phyloP scores from a whole-genome alignment of 2,888 invertebrate species.

The Stenchaetothrips biformis region DNA sequence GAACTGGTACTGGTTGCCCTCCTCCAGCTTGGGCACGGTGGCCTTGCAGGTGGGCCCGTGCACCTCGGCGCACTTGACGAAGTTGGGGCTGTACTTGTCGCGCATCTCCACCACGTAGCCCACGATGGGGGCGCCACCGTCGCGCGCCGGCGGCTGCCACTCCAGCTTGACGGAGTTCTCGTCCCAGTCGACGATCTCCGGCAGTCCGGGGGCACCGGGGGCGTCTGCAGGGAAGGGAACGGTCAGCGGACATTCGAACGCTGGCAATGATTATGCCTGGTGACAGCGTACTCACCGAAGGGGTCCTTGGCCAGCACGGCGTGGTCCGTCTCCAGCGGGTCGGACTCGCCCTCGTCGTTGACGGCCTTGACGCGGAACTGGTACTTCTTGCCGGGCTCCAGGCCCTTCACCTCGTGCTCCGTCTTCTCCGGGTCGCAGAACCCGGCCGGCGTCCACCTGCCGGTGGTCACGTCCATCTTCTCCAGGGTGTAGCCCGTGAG shows the following conservation, averaged over 20 bases:
- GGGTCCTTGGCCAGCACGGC: slow-evolving; percentile 95
- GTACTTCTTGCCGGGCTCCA: slow-evolving; percentile 93
- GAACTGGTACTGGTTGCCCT: slow-evolving; percentile 95
- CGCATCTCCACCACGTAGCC: slow-evolving; percentile 87
- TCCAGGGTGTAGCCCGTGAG: slow-evolving; percentile 88
- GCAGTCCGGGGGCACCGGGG: slow-evolving; percentile 82
- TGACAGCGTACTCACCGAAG: slow-evolving; percentile 55
- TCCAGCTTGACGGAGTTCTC: slow-evolving; percentile 85
- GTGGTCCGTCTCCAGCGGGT: slow-evolving; percentile 84
- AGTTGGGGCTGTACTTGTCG: slow-evolving; percentile 79
- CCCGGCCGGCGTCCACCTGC: slow-evolving; percentile 83
- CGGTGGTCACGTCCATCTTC: slow-evolving; percentile 85
- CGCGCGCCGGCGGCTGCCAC: slow-evolving; percentile 85
- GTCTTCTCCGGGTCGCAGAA: slow-evolving; percentile 75
- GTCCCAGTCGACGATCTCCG: slow-evolving; percentile 85
- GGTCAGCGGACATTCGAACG: neutral
- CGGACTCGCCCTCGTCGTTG: slow-evolving; percentile 95
- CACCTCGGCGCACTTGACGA: slow-evolving; percentile 79
- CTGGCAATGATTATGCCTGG: neutral
- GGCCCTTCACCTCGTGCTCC: slow-evolving; percentile 77
- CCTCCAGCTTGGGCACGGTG: slow-evolving; percentile 81
- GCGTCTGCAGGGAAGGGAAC: slow-evolving; percentile 51
- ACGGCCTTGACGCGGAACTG: slow-evolving; percentile 96
- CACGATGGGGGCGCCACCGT: slow-evolving; percentile 90
- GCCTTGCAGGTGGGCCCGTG: slow-evolving; percentile 80